Base-by-base conservation (phyloP, 2,113 vertebrate species). In the Camelus bactrianus region DNA sequence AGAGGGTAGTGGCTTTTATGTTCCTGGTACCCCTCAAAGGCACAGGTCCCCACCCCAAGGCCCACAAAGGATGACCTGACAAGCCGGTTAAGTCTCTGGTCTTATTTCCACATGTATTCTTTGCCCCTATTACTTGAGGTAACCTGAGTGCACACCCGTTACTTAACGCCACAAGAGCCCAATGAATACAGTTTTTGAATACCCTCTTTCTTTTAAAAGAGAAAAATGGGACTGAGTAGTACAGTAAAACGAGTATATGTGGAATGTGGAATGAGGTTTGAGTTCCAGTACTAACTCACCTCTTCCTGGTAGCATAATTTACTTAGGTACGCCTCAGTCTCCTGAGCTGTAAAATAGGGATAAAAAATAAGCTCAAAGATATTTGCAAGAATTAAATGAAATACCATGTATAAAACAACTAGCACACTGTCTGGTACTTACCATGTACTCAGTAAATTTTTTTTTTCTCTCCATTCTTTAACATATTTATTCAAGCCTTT, bases 161-260 rank as follows among this genome's bases (percentile, higher is more conserved):
- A 90, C 75, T 97, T 96, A 96, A 96, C 96, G 91, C 84, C 85
- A 28, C n/a, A 81, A 60, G 60, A 72, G 80, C 54, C 60, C 92
- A 90, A 50, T 50, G 46, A 85, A 88, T 24, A 58, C 38, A 69
- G 65, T 81, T 79, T 83, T 56, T 85, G 69, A 92, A 85, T 50
- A 42, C 30, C 5, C 16, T 14, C 8, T 70, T 58, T 82, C 48
- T 80, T 77, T 30, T 0, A 83, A 92, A 79, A 62, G 50, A 95
- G 54, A 75, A 87, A 97, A 97, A 75, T 58, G 65, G 38, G 28
- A 13, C 82, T 86, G 38, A 86, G 83, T 46, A 54, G 16, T 58
- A 92, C 8, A 32, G 24, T 64, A 77, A 89, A 89, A 82, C 38
- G 42, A 77, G 5, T 77, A 69, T 16, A 48, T 42, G 48, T 22